A percentile compares a stretch with the other conserved stretches of the same genome.
Conservation (phyloP, 2,888 invertebrate genomes). For the Tachina lurida region DNA sequence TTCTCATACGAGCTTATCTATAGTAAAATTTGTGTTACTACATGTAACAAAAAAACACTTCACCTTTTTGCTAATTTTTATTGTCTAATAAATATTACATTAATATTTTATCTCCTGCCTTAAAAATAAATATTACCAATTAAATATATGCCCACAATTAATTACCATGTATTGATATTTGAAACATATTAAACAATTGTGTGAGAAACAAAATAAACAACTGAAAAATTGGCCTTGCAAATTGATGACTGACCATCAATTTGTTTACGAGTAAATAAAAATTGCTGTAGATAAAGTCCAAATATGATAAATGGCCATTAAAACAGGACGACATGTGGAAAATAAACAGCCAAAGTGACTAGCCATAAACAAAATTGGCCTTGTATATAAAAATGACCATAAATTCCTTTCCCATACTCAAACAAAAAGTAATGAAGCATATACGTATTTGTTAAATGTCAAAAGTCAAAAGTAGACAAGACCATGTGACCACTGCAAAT, state of each 20-base stretch:
- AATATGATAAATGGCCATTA: slow-evolving; percentile 68
- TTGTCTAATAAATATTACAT: slow-evolving; percentile 42
- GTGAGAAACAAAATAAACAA: slow-evolving; percentile 23
- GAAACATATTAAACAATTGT: slow-evolving; percentile 29
- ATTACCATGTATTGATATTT: slow-evolving; percentile 38
- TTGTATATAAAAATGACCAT: slow-evolving; percentile 43
- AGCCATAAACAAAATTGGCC: slow-evolving; percentile 54
- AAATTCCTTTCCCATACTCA: slow-evolving; percentile 38
- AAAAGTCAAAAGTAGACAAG: slow-evolving; percentile 57
- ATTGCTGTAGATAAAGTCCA: slow-evolving; percentile 58
- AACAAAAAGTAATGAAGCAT: slow-evolving; percentile 57
- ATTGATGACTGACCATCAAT: slow-evolving; percentile 73
- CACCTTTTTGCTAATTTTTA: slow-evolving; percentile 36
- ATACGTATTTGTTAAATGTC: slow-evolving; percentile 66
- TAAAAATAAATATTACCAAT: slow-evolving; percentile 6
- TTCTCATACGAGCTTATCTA: background rate
- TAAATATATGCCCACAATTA: slow-evolving; percentile 50
- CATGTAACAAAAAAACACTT: too few species aligned
- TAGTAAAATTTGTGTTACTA: background rate
- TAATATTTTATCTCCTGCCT: slow-evolving; percentile 21
- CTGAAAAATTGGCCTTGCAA: slow-evolving; percentile 38
- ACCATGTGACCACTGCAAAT: slow-evolving; percentile 16
- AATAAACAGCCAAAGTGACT: slow-evolving; percentile 46
- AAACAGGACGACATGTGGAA: slow-evolving; percentile 55
- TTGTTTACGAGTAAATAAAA: slow-evolving; percentile 69